Base-by-base conservation (phyloP, 2,888 invertebrate species). In the Esperia sulphurella region DNA sequence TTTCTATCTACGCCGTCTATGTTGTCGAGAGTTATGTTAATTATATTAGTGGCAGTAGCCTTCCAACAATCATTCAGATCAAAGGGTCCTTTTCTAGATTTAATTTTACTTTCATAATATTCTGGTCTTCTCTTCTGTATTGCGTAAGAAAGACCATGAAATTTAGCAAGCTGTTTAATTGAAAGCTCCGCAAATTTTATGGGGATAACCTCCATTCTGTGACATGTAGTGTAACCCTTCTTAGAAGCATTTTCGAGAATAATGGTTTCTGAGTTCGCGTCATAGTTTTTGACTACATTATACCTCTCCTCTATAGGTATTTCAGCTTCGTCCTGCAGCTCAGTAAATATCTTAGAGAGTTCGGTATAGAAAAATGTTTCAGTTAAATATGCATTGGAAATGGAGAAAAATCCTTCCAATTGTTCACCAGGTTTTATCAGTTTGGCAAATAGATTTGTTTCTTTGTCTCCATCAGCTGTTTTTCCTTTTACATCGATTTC, bases 331-430 rank as follows among this genome's bases (percentile, higher is more conserved):
- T 64, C 56, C 62, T 82, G 76, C 2, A 83, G 38, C 14, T 69
- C 55, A 3, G 48, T 49, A n/a, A 67, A 71, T 9, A 77, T 43
- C 45, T 63, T 63, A 6, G 55, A 51, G 1, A 83, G 51, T 43
- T 79, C 67, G n/a, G 52, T 67, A 50, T 83, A 82, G 35, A 67
- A 52, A 41, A 64, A 74, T 0, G 65, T 56, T 63, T 83, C 83
- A 33, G 59, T 71, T 2, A 46, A 37, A 39, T 75, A 81, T 0
- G 73, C 55, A 31, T 68, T 69, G 8, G 54, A 33, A 4, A 78
- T 46, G 0, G 72, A 63, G 41, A 73, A 59, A n/a, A 75, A 58
- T 51, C 62, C 59, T 43, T 40, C 33, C 2, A 71, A 53, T 0
- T 65, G 48, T 12, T 66, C 59, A 1, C 50, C 51, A 5, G 56